These are phyloP conservation scores for Volucella inanis DNA, from an alignment of 2,888 invertebrate species.

Conservation along the genomic window DNA sequence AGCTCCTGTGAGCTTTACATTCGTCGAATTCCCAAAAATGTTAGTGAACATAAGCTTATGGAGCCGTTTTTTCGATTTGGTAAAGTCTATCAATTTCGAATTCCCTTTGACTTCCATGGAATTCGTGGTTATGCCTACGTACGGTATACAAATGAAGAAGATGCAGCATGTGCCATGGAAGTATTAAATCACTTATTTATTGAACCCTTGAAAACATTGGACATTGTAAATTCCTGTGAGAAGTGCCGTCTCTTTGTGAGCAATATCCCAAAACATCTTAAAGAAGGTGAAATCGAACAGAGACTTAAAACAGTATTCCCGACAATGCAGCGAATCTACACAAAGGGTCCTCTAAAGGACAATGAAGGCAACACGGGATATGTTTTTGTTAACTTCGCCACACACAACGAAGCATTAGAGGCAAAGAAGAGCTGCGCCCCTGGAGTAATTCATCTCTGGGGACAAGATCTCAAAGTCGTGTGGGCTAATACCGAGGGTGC, in stretches of 20 bases:
- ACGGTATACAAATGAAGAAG: slow-evolving; percentile 77
- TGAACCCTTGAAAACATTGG: slow-evolving; percentile 75
- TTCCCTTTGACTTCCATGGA: slow-evolving; percentile 78
- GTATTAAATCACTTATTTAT: slow-evolving; percentile 78
- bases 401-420: slow-evolving; percentile 78
- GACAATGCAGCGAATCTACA: slow-evolving; percentile 76
- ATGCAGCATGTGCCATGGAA: slow-evolving; percentile 78
- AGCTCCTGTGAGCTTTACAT: slow-evolving; percentile 78
- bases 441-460: slow-evolving; percentile 78
- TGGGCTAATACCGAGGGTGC: slow-evolving; percentile 78
- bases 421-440: slow-evolving; percentile 78
- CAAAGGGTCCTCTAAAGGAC: slow-evolving; percentile 50
- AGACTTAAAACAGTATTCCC: slow-evolving; percentile 77
- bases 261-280: slow-evolving; percentile 78
- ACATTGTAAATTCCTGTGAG: slow-evolving; percentile 78
- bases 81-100: slow-evolving; percentile 78
- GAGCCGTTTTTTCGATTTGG: slow-evolving; percentile 78
- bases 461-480: slow-evolving; percentile 78
- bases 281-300: slow-evolving; percentile 76
- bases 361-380: slow-evolving; percentile 77
- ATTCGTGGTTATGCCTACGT: slow-evolving; percentile 79
- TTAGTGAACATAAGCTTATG: slow-evolving; percentile 76
- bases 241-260: slow-evolving; percentile 79
- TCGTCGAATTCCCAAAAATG: slow-evolving; percentile 77
- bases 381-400: slow-evolving; percentile 78